Evolutionary conservation across 2,797 vertebrate species (phyloP).

Genomic region (Cercopithecus diana): DNA sequence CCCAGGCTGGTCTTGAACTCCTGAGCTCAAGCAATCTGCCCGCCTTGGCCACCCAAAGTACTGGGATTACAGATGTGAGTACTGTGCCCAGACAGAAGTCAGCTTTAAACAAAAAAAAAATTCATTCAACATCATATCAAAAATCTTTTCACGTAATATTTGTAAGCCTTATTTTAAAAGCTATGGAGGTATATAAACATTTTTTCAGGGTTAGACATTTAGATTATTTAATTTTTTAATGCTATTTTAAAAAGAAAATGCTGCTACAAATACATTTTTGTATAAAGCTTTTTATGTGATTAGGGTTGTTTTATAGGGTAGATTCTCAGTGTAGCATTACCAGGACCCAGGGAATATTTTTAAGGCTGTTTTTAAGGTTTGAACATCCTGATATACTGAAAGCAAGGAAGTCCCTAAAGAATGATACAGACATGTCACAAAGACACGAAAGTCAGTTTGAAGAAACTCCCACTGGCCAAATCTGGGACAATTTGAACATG

Average conservation of each 20-base stretch:
- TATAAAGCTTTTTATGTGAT: background rate
- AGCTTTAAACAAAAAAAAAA: background rate
- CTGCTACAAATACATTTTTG: background rate
- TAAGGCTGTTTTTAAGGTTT: background rate
- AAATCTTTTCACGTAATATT: background rate
- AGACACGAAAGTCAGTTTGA: background rate
- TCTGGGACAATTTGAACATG: background rate
- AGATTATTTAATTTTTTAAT: background rate
- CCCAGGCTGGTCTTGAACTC: background rate
- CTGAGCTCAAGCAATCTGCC: background rate
- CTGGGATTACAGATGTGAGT: background rate
- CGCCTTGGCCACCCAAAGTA: background rate
- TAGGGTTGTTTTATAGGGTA: background rate
- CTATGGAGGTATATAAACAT: background rate
- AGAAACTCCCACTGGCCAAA: background rate
- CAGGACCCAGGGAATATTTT: background rate
- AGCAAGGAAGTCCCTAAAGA: background rate
- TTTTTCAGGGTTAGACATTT: background rate
- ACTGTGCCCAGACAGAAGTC: background rate
- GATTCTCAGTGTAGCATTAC: background rate
- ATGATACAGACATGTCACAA: background rate
- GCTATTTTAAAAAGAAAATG: background rate
- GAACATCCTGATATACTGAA: background rate
- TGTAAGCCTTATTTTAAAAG: background rate
- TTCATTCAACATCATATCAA: background rate